phyloP scores from a whole-genome alignment of 1,140 invertebrate species.

The Hycleus cichorii region DNA sequence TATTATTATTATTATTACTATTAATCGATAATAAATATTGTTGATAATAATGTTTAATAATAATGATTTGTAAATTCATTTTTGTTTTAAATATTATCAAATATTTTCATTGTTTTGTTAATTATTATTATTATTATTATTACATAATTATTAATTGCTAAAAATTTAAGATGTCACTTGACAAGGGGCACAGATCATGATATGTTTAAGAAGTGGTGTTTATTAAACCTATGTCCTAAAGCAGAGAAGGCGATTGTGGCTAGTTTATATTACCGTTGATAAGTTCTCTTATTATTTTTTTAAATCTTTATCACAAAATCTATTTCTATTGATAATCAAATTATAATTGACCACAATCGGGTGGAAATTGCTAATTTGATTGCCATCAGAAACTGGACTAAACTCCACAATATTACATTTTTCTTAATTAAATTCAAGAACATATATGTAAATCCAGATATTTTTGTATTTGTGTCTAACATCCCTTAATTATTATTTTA shows the following conservation, averaged over 20 bases:
- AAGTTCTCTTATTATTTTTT: constrained; percentile 17
- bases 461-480: constrained; percentile 22
- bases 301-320: constrained; percentile 36
- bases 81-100: constrained; percentile 42
- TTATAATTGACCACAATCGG: background rate
- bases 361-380: background rate
- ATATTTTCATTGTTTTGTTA: constrained; percentile 24
- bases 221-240: constrained; percentile 42
- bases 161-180: constrained; percentile 45
- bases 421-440: constrained; percentile 11
- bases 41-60: constrained; percentile 6
- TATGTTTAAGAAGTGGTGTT: constrained; percentile 46
- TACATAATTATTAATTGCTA: constrained; percentile 40
- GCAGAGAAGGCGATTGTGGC: constrained; percentile 44
- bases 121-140: constrained; percentile 11
- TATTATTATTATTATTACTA: no score
- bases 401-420: constrained; percentile 25
- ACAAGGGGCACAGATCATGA: constrained; percentile 46
- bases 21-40: no score
- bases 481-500: constrained; percentile 6
- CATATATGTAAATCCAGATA: constrained; percentile 28
- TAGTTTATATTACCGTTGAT: constrained; percentile 42
- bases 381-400: constrained; percentile 1
- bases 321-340: constrained; percentile 2
- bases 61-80: constrained; percentile 38